Evolutionary conservation across 2,113 vertebrate species (phyloP).

Genomic region (Prolemur simus): DNA sequence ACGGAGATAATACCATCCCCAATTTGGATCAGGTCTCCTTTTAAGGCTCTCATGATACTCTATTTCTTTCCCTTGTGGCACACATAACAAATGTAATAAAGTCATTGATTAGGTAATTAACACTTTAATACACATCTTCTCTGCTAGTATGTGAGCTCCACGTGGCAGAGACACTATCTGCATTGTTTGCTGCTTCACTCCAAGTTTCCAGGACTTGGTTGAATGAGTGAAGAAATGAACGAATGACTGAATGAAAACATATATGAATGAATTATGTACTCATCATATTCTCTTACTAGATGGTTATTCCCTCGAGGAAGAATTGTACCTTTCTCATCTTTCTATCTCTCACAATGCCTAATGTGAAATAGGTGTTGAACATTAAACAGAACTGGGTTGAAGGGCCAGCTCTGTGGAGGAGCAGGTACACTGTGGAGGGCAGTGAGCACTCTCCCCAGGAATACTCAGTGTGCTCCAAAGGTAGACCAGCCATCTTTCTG

Average conservation of each 20-base stretch:
- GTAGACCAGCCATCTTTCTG: not conserved
- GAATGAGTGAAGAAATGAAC: not conserved
- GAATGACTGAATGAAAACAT: not conserved
- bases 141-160: not conserved
- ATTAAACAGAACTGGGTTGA: not conserved
- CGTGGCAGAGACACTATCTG: not conserved
- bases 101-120: not conserved
- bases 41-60: not conserved
- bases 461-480: not conserved
- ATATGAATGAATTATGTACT: not conserved
- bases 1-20: not conserved
- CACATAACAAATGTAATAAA: not conserved
- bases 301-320: not conserved
- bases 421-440: not conserved
- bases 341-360: not conserved
- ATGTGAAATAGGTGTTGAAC: not conserved
- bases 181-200: not conserved
- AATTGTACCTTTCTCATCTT: not conserved
- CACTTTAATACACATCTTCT: not conserved
- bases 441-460: not conserved
- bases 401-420: not conserved
- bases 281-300: not conserved
- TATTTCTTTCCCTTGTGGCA: not conserved
- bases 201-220: not conserved
- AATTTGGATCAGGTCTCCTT: not conserved